Evolutionary conservation across 1,140 invertebrate species (phyloP).

Genomic region (Rhynchophorus ferrugineus): DNA sequence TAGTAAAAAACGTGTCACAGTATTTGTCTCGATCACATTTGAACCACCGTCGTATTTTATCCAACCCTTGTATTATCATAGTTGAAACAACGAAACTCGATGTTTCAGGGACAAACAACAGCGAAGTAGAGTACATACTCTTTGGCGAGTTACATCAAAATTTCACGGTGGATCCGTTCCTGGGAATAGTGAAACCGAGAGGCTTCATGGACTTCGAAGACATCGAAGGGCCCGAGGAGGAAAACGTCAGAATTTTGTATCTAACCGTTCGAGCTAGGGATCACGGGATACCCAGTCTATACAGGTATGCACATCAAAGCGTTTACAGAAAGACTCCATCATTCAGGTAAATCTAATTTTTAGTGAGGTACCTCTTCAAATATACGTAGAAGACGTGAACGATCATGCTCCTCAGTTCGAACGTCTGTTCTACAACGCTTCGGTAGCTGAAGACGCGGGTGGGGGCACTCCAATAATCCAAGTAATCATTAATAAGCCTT

Average conservation of each 20-base stretch:
- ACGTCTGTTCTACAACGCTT: slow-evolving; percentile 61
- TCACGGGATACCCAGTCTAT: slow-evolving; percentile 67
- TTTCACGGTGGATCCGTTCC: slow-evolving; percentile 70
- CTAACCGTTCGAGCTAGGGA: slow-evolving; percentile 74
- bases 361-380: slow-evolving; percentile 63
- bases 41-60: too few relatives aligned
- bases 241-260: slow-evolving; percentile 61
- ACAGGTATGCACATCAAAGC: slow-evolving; percentile 3
- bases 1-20: too few relatives aligned
- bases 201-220: slow-evolving; percentile 74
- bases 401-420: slow-evolving; percentile 79
- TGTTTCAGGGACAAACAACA: slow-evolving; percentile 82
- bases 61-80: too few relatives aligned
- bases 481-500: too few relatives aligned
- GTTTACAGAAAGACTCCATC: neutral
- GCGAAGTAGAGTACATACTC: slow-evolving; percentile 70
- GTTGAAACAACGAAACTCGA: too few relatives aligned
- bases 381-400: slow-evolving; percentile 83
- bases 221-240: slow-evolving; percentile 49
- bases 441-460: slow-evolving; percentile 73
- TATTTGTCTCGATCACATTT: too few relatives aligned
- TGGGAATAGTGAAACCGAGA: slow-evolving; percentile 61
- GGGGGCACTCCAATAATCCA: slow-evolving; percentile 72
- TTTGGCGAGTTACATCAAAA: slow-evolving; percentile 65
- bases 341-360: slow-evolving; percentile 22